Percentiles rank a stretch among this genome's conserved stretches.
These are phyloP conservation scores for Mythimna ferrago DNA, from an alignment of 2,888 invertebrate genomes.

Conservation along the genomic window DNA sequence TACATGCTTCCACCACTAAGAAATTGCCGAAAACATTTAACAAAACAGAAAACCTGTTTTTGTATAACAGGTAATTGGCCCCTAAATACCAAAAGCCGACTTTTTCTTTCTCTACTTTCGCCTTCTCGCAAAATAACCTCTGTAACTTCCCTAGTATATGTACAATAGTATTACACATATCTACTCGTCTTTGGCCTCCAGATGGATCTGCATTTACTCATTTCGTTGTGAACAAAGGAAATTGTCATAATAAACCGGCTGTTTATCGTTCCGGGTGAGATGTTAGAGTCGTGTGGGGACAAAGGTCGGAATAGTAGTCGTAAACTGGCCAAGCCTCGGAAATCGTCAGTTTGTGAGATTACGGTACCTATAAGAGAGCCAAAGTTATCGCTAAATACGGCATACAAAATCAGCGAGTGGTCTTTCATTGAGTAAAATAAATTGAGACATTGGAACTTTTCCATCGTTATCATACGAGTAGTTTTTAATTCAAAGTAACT, in stretches of 20 bases:
- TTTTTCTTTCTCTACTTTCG: not conserved
- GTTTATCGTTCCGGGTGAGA: conserved; percentile 57
- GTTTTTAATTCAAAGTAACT: no score
- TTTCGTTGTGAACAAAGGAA: conserved; percentile 38
- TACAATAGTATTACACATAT: not conserved
- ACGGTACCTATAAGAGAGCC: not conserved
- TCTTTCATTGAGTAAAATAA: not conserved
- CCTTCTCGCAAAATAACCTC: not conserved
- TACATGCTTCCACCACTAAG: not conserved
- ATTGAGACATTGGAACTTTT: not conserved
- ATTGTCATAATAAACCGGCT: conserved; percentile 40
- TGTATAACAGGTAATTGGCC: not conserved
- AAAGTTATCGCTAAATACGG: conserved; percentile 17
- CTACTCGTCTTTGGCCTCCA: conserved; percentile 1
- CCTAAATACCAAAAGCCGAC: not conserved
- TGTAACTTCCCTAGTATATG: not conserved
- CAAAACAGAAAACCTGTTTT: not conserved
- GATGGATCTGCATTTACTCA: conserved; percentile 33
- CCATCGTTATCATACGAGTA: no score
- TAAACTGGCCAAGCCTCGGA: conserved; percentile 45
- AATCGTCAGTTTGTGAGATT: conserved; percentile 29
- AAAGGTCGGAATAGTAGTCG: conserved; percentile 45
- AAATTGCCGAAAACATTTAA: not conserved
- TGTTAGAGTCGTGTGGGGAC: conserved; percentile 39
- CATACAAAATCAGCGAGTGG: not conserved